phyloP scores from a whole-genome alignment of 2,888 invertebrate genomes.

The Resseliella maxima region DNA sequence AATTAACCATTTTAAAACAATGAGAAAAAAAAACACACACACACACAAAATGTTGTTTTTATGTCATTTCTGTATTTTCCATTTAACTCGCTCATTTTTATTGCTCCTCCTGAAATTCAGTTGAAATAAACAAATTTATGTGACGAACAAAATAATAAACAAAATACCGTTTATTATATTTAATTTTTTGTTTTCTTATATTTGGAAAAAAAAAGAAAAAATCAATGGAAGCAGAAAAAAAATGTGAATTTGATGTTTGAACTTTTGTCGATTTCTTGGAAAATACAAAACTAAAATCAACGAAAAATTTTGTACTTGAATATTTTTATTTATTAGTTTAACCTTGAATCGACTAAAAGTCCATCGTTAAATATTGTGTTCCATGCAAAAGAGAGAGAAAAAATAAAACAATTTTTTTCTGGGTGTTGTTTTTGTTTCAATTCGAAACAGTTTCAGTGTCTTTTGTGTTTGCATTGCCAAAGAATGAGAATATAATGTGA shows the following conservation, averaged over 20 bases:
- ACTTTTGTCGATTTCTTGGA: neutral
- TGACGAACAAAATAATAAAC: too few relatives aligned
- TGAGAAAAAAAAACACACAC: too few relatives aligned
- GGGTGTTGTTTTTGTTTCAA: neutral
- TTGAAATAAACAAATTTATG: too few relatives aligned
- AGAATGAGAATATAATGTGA: too few relatives aligned
- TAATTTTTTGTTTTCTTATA: neutral
- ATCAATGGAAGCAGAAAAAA: neutral
- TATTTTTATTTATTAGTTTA: neutral
- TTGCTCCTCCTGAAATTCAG: neutral
- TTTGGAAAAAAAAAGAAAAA: neutral
- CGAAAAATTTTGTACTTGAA: neutral
- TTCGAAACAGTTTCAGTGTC: too few relatives aligned
- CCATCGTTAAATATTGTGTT: neutral
- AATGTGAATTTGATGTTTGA: neutral
- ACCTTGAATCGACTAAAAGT: constrained; percentile 2
- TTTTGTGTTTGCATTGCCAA: too few relatives aligned
- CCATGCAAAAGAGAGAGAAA: neutral
- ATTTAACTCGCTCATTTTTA: neutral
- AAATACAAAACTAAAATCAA: neutral
- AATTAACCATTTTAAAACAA: neutral
- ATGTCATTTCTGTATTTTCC: neutral
- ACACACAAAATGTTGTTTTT: too few relatives aligned
- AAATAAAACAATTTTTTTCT: too few relatives aligned
- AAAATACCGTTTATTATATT: too few relatives aligned